phyloP scores from a whole-genome alignment of 2,888 invertebrate species.

The Cerceris ruficornis region DNA sequence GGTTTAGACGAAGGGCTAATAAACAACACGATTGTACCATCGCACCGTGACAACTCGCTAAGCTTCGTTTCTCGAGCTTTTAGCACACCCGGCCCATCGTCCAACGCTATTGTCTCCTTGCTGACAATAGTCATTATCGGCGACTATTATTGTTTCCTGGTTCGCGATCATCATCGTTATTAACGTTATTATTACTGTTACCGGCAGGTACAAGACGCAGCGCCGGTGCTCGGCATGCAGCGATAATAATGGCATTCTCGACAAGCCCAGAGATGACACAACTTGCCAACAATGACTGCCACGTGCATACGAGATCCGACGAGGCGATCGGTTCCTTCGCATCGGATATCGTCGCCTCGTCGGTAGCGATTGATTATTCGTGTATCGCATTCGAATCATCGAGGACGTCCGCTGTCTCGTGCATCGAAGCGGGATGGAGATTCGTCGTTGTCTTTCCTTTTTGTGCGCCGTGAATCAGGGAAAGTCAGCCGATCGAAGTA shows the following conservation, averaged over 20 bases:
- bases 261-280: conserved; percentile 71
- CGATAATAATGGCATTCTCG: conserved; percentile 62
- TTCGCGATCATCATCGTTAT: conserved; percentile 43
- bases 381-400: conserved; percentile 16
- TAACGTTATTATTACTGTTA: conserved; percentile 47
- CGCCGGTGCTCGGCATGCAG: conserved; percentile 19
- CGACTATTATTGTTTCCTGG: conserved; percentile 58
- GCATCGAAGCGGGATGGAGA: not conserved
- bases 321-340: conserved; percentile 19
- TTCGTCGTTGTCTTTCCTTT: too few relatives aligned
- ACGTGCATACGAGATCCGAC: conserved; percentile 40
- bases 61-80: conserved; percentile 29
- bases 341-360: conserved; percentile 20
- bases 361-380: conserved; percentile 18
- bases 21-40: not conserved
- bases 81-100: conserved; percentile 11
- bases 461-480: too few relatives aligned
- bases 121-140: conserved; percentile 53
- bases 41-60: not conserved
- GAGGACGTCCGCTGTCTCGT: conserved; percentile 25
- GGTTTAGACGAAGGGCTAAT: too few relatives aligned
- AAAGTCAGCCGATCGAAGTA: not conserved
- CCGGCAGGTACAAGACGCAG: conserved; percentile 18
- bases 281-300: conserved; percentile 61
- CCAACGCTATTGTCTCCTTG: conserved; percentile 45